Conservation (phyloP, 1,140 invertebrate species). For the Neodiprion virginianus region DNA sequence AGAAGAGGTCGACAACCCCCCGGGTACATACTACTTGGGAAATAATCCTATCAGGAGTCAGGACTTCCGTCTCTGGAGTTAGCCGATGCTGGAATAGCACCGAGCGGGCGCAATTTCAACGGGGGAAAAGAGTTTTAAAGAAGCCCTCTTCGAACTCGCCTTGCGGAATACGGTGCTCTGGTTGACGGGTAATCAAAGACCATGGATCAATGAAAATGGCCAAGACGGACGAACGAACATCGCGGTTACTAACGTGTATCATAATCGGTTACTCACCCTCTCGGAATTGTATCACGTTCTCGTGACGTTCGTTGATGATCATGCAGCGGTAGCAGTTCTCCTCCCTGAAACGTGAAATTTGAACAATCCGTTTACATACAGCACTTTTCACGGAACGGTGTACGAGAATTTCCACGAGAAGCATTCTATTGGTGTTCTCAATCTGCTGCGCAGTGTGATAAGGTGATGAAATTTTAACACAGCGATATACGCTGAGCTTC, state of each 20-base stretch:
- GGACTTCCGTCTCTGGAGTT: no score
- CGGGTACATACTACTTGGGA: neutral
- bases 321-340: slow-evolving; percentile 69
- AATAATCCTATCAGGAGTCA: neutral
- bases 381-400: neutral
- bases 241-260: no score
- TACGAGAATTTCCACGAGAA: slow-evolving; percentile 12
- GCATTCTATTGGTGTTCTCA: neutral
- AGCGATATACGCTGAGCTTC: no score
- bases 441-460: no score
- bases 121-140: neutral
- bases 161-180: no score
- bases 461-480: no score
- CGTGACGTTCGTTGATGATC: slow-evolving; percentile 69
- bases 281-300: slow-evolving; percentile 73
- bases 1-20: neutral
- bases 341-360: slow-evolving; percentile 30
- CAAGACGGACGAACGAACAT: no score
- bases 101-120: neutral
- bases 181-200: no score
- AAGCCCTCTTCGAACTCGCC: neutral
- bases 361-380: neutral
- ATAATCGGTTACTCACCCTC: slow-evolving; percentile 63
- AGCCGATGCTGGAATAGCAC: neutral
- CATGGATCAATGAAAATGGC: no score